Evolutionary conservation across 2,797 vertebrate genomes (phyloP).

Genomic region (Characodon lateralis): DNA sequence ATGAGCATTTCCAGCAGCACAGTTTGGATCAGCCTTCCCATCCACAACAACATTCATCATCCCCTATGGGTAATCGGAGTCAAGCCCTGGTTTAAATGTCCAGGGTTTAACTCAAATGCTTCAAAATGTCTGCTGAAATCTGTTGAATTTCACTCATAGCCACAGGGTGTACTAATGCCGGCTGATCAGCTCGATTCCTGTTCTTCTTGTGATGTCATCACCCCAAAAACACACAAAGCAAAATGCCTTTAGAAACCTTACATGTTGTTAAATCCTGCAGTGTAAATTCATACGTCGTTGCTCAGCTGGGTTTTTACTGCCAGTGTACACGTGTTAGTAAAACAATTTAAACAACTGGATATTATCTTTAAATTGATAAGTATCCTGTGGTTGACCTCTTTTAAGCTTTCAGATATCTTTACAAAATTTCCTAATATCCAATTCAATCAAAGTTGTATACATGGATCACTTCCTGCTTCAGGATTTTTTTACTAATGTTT

Average conservation of each 20-base stretch:
- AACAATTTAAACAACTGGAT: background rate
- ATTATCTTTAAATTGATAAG: background rate
- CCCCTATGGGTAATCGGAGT: background rate
- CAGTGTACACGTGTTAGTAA: background rate
- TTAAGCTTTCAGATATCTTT: background rate
- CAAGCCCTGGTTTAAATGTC: no score
- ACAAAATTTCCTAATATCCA: no score
- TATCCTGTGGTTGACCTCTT: background rate
- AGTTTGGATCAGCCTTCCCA: no score
- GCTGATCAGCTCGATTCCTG: background rate
- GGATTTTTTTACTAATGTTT: conserved; percentile 25
- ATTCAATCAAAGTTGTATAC: conserved; percentile 18
- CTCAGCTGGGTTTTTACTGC: background rate
- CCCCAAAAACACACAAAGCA: no score
- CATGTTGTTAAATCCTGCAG: background rate
- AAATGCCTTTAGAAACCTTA: background rate
- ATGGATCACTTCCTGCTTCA: conserved; percentile 18
- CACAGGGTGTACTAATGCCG: background rate
- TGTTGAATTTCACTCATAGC: background rate
- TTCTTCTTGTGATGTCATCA: no score
- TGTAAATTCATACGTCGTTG: background rate
- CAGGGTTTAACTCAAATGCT: background rate
- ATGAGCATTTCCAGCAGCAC: no score
- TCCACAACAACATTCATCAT: no score
- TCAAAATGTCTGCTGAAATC: background rate